Evolutionary conservation across 2,888 invertebrate genomes (phyloP).

Genomic region (Serripes groenlandicus): DNA sequence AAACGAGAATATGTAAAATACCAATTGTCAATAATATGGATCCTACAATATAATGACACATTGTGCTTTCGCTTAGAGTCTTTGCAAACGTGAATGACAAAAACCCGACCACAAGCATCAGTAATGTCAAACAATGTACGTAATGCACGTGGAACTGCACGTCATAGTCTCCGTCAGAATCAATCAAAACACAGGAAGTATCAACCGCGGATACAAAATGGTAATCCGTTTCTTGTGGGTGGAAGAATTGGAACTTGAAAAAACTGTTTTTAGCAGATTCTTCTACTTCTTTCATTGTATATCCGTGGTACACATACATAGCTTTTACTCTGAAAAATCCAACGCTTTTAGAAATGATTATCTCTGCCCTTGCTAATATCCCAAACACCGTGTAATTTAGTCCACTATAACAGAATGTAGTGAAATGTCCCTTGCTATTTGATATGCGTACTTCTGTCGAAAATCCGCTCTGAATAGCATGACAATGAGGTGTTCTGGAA

Average conservation of each 20-base stretch:
- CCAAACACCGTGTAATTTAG: too few relatives aligned
- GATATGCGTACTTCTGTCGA: background rate
- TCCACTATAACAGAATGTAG: background rate
- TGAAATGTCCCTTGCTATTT: background rate
- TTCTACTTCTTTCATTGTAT: background rate
- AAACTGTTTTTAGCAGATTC: background rate
- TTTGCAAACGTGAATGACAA: background rate
- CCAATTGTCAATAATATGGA: background rate
- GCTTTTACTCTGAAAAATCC: background rate
- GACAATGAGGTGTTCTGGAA: background rate
- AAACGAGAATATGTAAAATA: background rate
- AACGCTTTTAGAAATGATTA: background rate
- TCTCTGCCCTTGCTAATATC: background rate
- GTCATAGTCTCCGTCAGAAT: constrained; percentile 2
- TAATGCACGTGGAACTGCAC: background rate
- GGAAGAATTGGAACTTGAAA: too few relatives aligned
- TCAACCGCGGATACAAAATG: background rate
- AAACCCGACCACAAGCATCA: background rate
- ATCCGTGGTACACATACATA: background rate
- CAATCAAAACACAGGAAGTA: background rate
- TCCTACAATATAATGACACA: background rate
- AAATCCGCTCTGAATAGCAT: background rate
- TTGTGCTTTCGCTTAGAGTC: background rate
- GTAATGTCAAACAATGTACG: background rate
- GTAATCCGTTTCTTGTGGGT: background rate